phyloP scores from a whole-genome alignment of 2,797 vertebrate species.

The Anguilla obscura region DNA sequence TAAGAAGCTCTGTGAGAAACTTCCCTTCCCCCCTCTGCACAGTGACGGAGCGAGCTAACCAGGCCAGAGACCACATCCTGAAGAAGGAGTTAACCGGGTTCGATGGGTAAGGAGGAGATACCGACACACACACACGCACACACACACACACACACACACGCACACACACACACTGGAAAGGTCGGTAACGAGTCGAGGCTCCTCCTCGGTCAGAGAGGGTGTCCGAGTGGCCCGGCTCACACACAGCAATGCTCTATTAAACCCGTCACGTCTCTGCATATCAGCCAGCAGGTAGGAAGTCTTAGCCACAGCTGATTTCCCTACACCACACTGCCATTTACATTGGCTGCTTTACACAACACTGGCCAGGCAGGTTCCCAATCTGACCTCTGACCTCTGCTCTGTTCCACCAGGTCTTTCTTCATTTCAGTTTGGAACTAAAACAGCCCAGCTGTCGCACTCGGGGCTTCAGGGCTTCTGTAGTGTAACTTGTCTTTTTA shows the following conservation, averaged over 20 bases:
- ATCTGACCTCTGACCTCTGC: neutral
- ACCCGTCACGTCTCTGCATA: neutral
- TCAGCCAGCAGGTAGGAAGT: neutral
- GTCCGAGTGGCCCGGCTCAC: neutral
- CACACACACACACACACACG: too few species aligned
- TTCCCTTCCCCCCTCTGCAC: constrained; percentile 33
- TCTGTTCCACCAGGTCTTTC: neutral
- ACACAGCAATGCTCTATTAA: neutral
- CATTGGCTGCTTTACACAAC: neutral
- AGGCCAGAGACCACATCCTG: constrained; percentile 79
- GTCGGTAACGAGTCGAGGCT: neutral
- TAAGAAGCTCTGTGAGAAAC: too few species aligned
- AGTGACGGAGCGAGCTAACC: constrained; percentile 79
- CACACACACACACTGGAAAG: neutral
- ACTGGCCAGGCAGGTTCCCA: neutral
- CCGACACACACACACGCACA: neutral
- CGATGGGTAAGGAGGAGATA: constrained; percentile 67
- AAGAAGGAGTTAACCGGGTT: constrained; percentile 78
- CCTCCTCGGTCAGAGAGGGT: neutral
- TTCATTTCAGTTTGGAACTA: neutral
- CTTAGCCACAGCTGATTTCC: neutral
- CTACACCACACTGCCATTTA: neutral
- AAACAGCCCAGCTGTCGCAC: neutral
- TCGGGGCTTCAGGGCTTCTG: neutral
- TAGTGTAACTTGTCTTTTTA: neutral